Conservation (phyloP, 2,113 vertebrate genomes). For the Ailuropoda melanoleuca region DNA sequence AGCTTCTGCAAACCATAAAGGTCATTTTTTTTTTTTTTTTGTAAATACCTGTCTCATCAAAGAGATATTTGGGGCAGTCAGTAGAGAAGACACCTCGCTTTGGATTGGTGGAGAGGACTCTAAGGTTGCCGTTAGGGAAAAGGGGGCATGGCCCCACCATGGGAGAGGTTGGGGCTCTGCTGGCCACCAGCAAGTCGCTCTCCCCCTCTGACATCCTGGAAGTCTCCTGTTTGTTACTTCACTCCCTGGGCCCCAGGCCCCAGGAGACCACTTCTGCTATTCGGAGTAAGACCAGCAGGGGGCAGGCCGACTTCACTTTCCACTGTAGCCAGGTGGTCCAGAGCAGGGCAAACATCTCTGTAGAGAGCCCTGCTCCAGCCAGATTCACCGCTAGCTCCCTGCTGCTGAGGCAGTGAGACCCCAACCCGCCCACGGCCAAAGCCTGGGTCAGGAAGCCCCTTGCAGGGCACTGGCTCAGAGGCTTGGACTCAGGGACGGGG, state of each 20-base stretch:
- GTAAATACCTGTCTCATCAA: not conserved
- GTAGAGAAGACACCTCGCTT: not conserved
- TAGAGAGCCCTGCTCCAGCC: not conserved
- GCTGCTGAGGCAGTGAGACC: not conserved
- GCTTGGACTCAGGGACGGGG: not conserved
- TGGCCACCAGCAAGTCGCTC: not conserved
- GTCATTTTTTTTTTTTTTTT: not conserved
- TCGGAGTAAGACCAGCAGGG: slow-evolving; percentile 45
- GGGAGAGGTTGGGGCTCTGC: not conserved
- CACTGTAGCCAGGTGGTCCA: not conserved
- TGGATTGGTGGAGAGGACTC: not conserved
- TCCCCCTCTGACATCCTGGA: not conserved
- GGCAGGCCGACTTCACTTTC: slow-evolving; percentile 55
- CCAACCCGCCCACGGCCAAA: not conserved
- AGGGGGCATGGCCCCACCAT: fast-evolving
- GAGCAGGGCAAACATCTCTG: not conserved
- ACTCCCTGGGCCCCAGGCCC: not conserved
- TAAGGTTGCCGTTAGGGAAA: not conserved
- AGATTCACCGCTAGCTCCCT: not conserved
- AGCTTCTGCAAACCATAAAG: not conserved
- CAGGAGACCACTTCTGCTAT: not conserved
- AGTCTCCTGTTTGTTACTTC: not conserved
- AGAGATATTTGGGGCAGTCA: not conserved
- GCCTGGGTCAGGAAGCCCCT: not conserved
- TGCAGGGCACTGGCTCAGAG: not conserved